These are phyloP conservation scores for Ahaetulla prasina DNA, from an alignment of 2,113 vertebrate species.

Conservation along the genomic window DNA sequence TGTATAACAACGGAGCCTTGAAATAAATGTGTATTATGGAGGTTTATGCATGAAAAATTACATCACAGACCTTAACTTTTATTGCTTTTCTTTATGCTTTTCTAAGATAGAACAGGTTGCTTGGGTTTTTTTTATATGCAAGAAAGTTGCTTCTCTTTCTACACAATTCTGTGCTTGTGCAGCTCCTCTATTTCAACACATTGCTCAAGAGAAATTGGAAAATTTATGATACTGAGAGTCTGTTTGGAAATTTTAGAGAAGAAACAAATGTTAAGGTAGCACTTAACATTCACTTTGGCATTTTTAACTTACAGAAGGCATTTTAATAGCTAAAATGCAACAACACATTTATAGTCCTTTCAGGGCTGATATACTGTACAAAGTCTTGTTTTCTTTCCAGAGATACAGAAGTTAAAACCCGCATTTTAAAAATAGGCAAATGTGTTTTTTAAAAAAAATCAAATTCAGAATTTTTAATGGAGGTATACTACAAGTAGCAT, in stretches of 20 bases:
- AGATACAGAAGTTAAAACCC: neutral
- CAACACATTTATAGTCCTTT: neutral
- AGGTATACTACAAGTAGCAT: neutral
- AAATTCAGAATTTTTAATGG: neutral
- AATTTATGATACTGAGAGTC: neutral
- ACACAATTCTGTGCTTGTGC: neutral
- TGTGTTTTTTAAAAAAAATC: neutral
- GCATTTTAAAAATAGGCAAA: neutral
- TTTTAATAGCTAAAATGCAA: neutral
- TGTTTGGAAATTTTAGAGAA: neutral
- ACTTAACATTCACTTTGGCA: neutral
- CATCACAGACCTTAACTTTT: neutral
- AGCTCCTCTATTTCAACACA: neutral
- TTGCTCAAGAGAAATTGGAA: neutral
- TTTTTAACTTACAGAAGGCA: neutral
- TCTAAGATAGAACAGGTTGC: neutral
- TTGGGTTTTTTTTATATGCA: neutral
- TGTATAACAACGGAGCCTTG: neutral
- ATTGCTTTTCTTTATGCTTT: neutral
- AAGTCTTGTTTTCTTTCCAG: neutral
- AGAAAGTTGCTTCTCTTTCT: neutral
- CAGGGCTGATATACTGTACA: neutral
- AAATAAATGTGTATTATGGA: neutral
- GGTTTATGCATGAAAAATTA: neutral
- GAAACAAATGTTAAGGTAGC: neutral